Percentiles rank a stretch among this genome's conserved stretches.
phyloP scores from a whole-genome alignment of 1,140 invertebrate genomes.

The Drosophila baimaii region DNA sequence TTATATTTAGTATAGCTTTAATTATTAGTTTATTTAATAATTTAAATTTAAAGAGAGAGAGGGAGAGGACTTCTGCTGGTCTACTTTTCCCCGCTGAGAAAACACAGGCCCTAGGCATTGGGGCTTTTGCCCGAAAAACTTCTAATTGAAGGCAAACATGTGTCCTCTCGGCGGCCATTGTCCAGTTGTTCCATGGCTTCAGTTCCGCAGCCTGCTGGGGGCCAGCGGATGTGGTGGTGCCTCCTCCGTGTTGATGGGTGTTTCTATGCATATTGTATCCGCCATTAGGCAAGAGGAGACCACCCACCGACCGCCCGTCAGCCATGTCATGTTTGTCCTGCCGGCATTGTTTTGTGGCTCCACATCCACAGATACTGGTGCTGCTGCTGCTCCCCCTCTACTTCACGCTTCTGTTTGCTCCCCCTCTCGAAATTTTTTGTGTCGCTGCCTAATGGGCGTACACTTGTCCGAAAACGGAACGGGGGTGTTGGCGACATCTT shows the following conservation, averaged over 20 bases:
- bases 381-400: slow-evolving; percentile 2
- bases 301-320: slow-evolving; percentile 58
- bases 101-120: slow-evolving; percentile 58
- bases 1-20: no score
- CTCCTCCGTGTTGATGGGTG: slow-evolving; percentile 29
- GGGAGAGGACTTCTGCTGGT: slow-evolving; percentile 25
- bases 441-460: slow-evolving; percentile 73
- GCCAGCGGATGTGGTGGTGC: slow-evolving; percentile 7
- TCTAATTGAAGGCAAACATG: slow-evolving; percentile 82
- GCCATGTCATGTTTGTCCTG: slow-evolving; percentile 55
- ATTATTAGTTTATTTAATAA: not conserved
- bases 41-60: not conserved
- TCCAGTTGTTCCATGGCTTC: slow-evolving; percentile 8
- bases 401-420: slow-evolving; percentile 1
- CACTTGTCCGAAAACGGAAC: slow-evolving; percentile 58
- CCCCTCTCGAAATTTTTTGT: slow-evolving; percentile 40
- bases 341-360: slow-evolving; percentile 14
- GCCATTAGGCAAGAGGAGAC: slow-evolving; percentile 30
- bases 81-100: slow-evolving; percentile 37
- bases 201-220: slow-evolving; percentile 6
- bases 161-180: slow-evolving; percentile 11
- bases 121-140: slow-evolving; percentile 51
- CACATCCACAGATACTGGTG: slow-evolving; percentile 2
- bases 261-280: slow-evolving; percentile 37
- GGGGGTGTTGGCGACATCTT: slow-evolving; percentile 39